A percentile compares a stretch with the other conserved stretches of the same genome.
These are phyloP conservation scores for Ceratitis capitata DNA, from an alignment of 1,140 invertebrate species.

Conservation along the genomic window DNA sequence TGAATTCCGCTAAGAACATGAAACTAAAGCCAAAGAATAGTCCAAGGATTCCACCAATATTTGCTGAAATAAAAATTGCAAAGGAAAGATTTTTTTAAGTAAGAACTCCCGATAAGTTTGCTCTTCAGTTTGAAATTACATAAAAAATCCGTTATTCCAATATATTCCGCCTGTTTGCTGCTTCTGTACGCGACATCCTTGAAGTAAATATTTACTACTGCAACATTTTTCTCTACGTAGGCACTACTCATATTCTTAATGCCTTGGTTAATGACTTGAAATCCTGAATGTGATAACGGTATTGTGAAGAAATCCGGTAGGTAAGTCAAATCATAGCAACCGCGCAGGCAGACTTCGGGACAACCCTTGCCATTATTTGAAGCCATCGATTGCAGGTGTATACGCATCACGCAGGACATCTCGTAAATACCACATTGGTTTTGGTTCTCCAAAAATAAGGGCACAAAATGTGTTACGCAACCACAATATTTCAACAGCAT, in stretches of 20 bases:
- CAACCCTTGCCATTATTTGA: constrained; percentile 44
- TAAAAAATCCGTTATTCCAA: constrained; percentile 79
- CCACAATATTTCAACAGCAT: constrained; percentile 72
- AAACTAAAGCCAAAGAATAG: constrained; percentile 84
- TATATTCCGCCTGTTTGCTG: constrained; percentile 76
- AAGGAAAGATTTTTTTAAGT: constrained; percentile 46
- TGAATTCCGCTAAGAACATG: constrained; percentile 77
- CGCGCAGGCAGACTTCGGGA: constrained; percentile 72
- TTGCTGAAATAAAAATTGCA: constrained; percentile 70
- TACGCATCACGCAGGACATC: constrained; percentile 49
- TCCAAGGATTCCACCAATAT: constrained; percentile 79
- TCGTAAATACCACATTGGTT: constrained; percentile 53
- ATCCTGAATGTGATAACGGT: constrained; percentile 54
- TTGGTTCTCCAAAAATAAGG: constrained; percentile 56
- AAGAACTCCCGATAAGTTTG: background rate
- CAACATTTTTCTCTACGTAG: constrained; percentile 78
- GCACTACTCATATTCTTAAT: constrained; percentile 71
- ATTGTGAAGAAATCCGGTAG: constrained; percentile 68
- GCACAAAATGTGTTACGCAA: constrained; percentile 79
- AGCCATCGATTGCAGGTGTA: constrained; percentile 47
- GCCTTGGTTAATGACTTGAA: constrained; percentile 44
- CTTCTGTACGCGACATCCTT: constrained; percentile 75
- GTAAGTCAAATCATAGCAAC: constrained; percentile 75
- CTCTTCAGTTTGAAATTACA: constrained; percentile 69
- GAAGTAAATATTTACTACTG: constrained; percentile 79